Percentiles rank a stretch among this genome's conserved stretches.
Conservation (phyloP, 1,140 invertebrate genomes). For the Ditylenchus dipsaci region DNA sequence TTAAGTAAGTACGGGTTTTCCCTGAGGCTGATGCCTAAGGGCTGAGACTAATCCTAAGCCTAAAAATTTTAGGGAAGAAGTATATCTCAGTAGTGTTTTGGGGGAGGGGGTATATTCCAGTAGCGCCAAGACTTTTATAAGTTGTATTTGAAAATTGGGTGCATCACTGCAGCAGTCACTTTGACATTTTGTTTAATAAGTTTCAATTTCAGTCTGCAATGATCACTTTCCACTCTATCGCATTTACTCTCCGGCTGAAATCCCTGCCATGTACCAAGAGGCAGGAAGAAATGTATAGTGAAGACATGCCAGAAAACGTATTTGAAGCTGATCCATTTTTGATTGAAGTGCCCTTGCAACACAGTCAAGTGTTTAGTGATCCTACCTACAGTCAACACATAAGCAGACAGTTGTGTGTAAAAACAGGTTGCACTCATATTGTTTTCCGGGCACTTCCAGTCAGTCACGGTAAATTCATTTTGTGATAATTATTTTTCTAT, state of each 20-base stretch:
- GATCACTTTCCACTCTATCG: conserved; percentile 35
- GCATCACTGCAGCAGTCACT: too few relatives aligned
- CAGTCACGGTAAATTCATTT: conserved; percentile 6
- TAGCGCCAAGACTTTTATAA: too few relatives aligned
- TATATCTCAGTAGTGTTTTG: too few relatives aligned
- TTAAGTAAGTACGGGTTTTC: too few relatives aligned
- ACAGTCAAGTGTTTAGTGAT: conserved; percentile 22
- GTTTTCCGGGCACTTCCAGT: conserved; percentile 36
- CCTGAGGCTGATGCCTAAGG: too few relatives aligned
- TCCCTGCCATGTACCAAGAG: conserved; percentile 33
- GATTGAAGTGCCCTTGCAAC: conserved; percentile 27
- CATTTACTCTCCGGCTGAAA: conserved; percentile 35
- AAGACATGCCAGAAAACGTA: conserved; percentile 3
- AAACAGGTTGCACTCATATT: conserved; percentile 32
- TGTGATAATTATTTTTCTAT: too few relatives aligned
- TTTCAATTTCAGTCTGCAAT: conserved; percentile 38
- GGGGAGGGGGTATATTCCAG: too few relatives aligned
- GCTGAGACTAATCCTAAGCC: too few relatives aligned
- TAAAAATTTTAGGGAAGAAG: too few relatives aligned
- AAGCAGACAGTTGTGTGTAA: conserved; percentile 5
- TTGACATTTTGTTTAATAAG: too few relatives aligned
- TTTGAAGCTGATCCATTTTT: conserved; percentile 37
- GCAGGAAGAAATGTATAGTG: conserved; percentile 2
- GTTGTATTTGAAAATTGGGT: too few relatives aligned
- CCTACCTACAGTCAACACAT: conserved; percentile 10